phyloP scores from a whole-genome alignment of 2,888 invertebrate species.

The Fragum whitleyi region DNA sequence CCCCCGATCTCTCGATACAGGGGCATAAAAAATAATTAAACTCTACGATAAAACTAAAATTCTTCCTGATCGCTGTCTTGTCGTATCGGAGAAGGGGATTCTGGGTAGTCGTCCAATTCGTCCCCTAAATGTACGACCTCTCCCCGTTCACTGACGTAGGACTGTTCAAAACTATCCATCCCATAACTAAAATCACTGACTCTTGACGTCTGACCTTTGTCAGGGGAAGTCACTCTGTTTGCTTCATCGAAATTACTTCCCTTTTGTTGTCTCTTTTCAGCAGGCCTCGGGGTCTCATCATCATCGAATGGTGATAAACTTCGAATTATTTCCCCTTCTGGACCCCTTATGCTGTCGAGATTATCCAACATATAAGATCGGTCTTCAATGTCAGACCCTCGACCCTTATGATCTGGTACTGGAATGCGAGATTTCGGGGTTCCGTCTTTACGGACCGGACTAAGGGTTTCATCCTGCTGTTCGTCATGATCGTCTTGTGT shows the following conservation, averaged over 20 bases:
- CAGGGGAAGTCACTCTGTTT: constrained; percentile 45
- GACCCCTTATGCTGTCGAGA: constrained; percentile 51
- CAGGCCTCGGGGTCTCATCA: constrained; percentile 8
- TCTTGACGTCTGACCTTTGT: constrained; percentile 54
- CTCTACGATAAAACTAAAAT: constrained; percentile 52
- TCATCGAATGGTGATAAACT: constrained; percentile 63
- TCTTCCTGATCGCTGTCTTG: constrained; percentile 74
- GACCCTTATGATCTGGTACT: constrained; percentile 15
- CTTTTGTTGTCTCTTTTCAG: constrained; percentile 22
- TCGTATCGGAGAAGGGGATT: constrained; percentile 64
- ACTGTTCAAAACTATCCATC: constrained; percentile 78
- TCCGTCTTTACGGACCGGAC: background rate
- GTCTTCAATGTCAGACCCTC: constrained; percentile 38
- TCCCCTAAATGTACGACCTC: constrained; percentile 71
- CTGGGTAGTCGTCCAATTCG: constrained; percentile 64
- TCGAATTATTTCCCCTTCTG: constrained; percentile 62
- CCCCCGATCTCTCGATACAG: too few species aligned
- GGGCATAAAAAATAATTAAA: too few species aligned
- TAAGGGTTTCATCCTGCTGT: constrained; percentile 12
- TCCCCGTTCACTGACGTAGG: constrained; percentile 73
- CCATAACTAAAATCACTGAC: constrained; percentile 77
- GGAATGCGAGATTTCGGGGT: constrained; percentile 36
- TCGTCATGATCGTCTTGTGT: constrained; percentile 50
- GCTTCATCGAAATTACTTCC: background rate
- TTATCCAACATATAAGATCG: constrained; percentile 39